phyloP scores from a whole-genome alignment of 2,113 vertebrate genomes.

The Madoqua kirkii region DNA sequence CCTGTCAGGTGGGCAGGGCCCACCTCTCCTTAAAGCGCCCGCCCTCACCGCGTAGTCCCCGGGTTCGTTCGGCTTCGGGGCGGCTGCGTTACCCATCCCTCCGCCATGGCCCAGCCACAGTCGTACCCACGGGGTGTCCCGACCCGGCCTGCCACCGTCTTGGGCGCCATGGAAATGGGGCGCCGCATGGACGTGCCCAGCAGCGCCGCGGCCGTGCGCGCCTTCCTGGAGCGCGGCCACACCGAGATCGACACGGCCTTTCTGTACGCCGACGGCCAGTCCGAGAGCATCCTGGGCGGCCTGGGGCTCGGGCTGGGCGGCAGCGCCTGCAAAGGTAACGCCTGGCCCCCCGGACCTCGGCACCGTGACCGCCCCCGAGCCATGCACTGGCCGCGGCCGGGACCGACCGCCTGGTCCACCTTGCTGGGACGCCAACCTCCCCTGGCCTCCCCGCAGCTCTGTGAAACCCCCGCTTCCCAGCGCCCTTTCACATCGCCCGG shows the following conservation, averaged over 20 bases:
- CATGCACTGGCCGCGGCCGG: neutral
- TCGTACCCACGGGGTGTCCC: neutral
- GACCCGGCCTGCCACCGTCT: slow-evolving; percentile 77
- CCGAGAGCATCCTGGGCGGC: slow-evolving; percentile 87
- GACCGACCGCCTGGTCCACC: neutral
- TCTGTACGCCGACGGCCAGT: slow-evolving; percentile 89
- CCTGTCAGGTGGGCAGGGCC: neutral
- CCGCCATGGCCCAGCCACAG: slow-evolving; percentile 3
- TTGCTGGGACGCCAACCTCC: neutral
- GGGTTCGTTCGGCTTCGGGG: fast-evolving
- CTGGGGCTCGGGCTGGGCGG: slow-evolving; percentile 82
- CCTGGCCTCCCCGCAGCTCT: neutral
- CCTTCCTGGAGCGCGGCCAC: slow-evolving; percentile 84
- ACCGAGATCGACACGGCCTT: slow-evolving; percentile 87
- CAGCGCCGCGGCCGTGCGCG: slow-evolving; percentile 82
- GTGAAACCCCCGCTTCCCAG: neutral
- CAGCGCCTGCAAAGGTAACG: slow-evolving; percentile 56
- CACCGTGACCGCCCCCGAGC: neutral
- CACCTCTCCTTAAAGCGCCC: neutral
- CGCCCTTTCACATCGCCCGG: neutral
- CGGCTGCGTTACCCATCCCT: fast-evolving
- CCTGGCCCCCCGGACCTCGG: neutral
- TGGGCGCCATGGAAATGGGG: slow-evolving; percentile 93
- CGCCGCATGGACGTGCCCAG: slow-evolving; percentile 81
- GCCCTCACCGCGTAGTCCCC: fast-evolving